A percentile compares a stretch with the other conserved stretches of the same genome.
Evolutionary conservation across 2,797 vertebrate genomes (phyloP).

Genomic region (Pseudocheirus occidentalis): DNA sequence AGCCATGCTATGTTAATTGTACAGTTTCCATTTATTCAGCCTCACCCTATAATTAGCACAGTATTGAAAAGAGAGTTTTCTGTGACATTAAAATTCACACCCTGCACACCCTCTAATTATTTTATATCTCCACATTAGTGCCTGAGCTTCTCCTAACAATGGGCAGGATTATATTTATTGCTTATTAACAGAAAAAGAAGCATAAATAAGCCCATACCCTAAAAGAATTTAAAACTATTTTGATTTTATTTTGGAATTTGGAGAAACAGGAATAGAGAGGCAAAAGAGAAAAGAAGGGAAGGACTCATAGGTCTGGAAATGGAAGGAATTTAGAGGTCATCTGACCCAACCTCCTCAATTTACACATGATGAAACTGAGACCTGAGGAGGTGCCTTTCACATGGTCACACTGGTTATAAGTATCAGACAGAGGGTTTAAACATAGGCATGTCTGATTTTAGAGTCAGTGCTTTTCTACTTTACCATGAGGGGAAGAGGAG

Average conservation of each 20-base stretch:
- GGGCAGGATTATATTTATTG: conserved; percentile 60
- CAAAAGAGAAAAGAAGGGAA: not conserved
- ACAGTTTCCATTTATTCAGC: conserved; percentile 56
- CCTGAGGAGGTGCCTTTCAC: not conserved
- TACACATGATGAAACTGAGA: not conserved
- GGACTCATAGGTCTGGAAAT: not conserved
- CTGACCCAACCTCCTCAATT: not conserved
- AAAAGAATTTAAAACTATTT: conserved; percentile 54
- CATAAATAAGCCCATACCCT: conserved; percentile 35
- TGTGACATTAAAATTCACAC: conserved; percentile 66
- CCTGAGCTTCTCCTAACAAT: conserved; percentile 64
- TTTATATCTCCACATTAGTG: conserved; percentile 75
- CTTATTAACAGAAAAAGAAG: conserved; percentile 67
- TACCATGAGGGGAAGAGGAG: not conserved
- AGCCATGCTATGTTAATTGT: conserved; percentile 54
- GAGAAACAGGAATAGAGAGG: not conserved
- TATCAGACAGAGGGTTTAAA: not conserved
- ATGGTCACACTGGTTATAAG: not conserved
- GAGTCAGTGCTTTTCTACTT: not conserved
- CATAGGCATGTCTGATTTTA: not conserved
- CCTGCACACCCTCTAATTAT: conserved; percentile 71
- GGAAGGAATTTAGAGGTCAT: not conserved
- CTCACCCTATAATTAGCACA: conserved; percentile 66
- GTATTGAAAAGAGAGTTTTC: conserved; percentile 70
- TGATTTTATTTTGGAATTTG: not conserved